These are phyloP conservation scores for Noctuana brunneofusca DNA, from an alignment of 2,888 invertebrate genomes.

Conservation along the genomic window DNA sequence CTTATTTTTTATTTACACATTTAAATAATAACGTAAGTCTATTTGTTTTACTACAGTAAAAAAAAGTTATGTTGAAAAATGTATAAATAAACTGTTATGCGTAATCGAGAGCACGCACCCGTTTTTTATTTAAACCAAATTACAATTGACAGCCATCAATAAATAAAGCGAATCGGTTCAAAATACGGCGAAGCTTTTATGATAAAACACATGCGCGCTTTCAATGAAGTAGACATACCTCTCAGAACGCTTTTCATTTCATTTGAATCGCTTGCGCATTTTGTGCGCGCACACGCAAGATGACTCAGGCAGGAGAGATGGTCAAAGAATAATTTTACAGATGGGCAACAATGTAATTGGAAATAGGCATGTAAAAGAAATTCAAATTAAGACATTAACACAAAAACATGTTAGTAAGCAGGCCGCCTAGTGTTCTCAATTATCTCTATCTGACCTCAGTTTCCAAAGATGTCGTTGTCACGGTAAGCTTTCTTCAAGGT, in stretches of 20 bases:
- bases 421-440: no score
- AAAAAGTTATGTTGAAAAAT: background rate
- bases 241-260: slow-evolving; percentile 81
- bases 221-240: slow-evolving; percentile 59
- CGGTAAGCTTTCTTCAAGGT: no score
- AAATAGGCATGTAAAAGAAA: no score
- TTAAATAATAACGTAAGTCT: no score
- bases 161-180: slow-evolving; percentile 68
- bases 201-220: slow-evolving; percentile 68
- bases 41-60: background rate
- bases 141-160: slow-evolving; percentile 55
- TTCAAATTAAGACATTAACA: no score
- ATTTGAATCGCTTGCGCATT: slow-evolving; percentile 64
- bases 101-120: background rate
- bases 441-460: no score
- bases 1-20: no score
- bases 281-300: slow-evolving; percentile 57
- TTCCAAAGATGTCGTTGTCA: no score
- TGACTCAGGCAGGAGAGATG: slow-evolving; percentile 53
- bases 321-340: slow-evolving; percentile 44
- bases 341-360: slow-evolving; percentile 26
- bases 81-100: background rate
- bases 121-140: slow-evolving; percentile 16
- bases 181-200: slow-evolving; percentile 69
- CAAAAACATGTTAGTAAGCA: no score